Evolutionary conservation across 1,140 invertebrate species (phyloP), one percentile per base, ranked within the genome.

Genomic region (Eriosoma lanigerum): DNA sequence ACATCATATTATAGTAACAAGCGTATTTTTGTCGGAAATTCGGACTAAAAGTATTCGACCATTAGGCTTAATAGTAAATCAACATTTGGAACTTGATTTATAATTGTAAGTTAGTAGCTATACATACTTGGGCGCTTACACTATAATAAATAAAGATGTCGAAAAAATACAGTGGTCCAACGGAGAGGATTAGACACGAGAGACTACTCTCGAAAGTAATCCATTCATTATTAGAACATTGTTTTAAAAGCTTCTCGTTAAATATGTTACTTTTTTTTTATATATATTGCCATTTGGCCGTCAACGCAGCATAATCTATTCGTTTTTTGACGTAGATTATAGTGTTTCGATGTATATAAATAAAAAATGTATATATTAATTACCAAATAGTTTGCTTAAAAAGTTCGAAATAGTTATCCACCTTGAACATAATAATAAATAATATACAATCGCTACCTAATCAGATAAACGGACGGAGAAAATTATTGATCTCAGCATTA

Each of bases 221-320:
- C 66, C 66, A 48, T 68, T 68, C 66, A 24, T 68, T 68, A 48
- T 68, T 17, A 17, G 8, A 46, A 48, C 66, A 48, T 46, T 68
- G 66, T 68, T 68, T 48, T 48, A 48, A 46, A 48, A 46, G 66
- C 44, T 17, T 24, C 66, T 48, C 15, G 66, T 68, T 46, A 68
- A 68, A 48, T 38, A 46, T 46, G 15, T 66, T 66, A 24, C n/a
- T 10, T 66, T 46, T 68, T 17, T 15, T 62, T 26, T 32, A n/a
- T n/a, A n/a, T n/a, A n/a, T n/a, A n/a, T 10, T 10, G 10, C 1
- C 38, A 3, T 21, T 44, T 1, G 32, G 29, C 24, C 6, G 64
- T 66, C n/a, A 4, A 4, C 21, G 2, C n/a, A n/a, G n/a, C n/a
- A n/a, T 46, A 68, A 68, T 68, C 38, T 12, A 46, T 46, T 17